Percentiles rank a stretch among this genome's conserved stretches.
phyloP scores from a whole-genome alignment of 1,140 invertebrate genomes.

The Pogonomyrmex barbatus region DNA sequence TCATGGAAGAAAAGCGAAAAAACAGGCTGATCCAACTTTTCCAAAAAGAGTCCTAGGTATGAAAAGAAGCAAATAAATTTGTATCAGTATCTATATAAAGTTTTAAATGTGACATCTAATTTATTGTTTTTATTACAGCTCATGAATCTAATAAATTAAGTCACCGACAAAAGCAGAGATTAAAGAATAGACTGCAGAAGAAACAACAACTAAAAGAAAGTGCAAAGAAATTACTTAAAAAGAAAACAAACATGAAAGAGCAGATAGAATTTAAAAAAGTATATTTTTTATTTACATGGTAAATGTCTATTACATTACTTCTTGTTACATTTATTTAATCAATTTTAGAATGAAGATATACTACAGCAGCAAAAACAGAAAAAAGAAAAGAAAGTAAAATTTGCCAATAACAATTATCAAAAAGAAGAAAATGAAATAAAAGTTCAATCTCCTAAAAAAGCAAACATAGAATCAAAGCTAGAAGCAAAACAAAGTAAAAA shows the following conservation, averaged over 20 bases:
- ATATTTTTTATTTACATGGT: slow-evolving; percentile 1
- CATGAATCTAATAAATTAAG: slow-evolving; percentile 87
- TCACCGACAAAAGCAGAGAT: slow-evolving; percentile 90
- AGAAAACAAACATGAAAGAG: slow-evolving; percentile 48
- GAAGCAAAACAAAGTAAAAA: slow-evolving; percentile 54
- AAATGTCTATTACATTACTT: neutral
- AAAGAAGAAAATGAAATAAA: slow-evolving; percentile 27
- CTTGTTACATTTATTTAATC: neutral
- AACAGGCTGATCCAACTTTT: slow-evolving; percentile 93
- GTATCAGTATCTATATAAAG: slow-evolving; percentile 68
- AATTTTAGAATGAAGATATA: neutral
- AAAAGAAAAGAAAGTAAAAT: slow-evolving; percentile 63
- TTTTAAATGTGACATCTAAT: slow-evolving; percentile 5
- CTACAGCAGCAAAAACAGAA: slow-evolving; percentile 76
- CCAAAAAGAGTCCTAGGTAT: slow-evolving; percentile 87
- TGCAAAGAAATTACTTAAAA: slow-evolving; percentile 78
- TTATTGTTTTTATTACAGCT: slow-evolving; percentile 72
- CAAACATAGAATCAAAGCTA: neutral
- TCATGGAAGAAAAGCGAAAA: slow-evolving; percentile 93
- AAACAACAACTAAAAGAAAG: slow-evolving; percentile 83
- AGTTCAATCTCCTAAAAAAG: neutral
- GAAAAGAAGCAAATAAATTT: slow-evolving; percentile 61
- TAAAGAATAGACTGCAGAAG: slow-evolving; percentile 88
- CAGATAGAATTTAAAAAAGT: slow-evolving; percentile 75
- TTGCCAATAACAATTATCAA: neutral